phyloP scores from a whole-genome alignment of 2,888 invertebrate genomes.

The Germaria angustata region DNA sequence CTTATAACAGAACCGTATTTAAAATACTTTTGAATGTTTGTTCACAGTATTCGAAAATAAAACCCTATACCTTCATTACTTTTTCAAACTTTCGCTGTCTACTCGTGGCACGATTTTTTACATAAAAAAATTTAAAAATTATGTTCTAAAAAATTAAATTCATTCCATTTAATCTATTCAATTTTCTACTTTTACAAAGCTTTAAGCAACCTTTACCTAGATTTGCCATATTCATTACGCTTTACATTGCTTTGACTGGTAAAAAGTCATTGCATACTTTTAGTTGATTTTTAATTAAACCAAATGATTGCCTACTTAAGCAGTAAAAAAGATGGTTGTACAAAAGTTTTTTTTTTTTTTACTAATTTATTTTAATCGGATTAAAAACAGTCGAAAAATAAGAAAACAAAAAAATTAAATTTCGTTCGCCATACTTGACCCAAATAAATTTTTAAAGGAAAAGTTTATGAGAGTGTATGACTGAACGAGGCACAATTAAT shows the following conservation, averaged over 20 bases:
- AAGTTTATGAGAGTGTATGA: not conserved
- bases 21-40: too few relatives aligned
- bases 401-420: not conserved
- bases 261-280: slow-evolving; percentile 45
- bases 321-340: not conserved
- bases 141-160: not conserved
- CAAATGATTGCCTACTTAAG: slow-evolving; percentile 51
- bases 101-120: not conserved
- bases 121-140: not conserved
- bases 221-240: not conserved
- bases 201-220: slow-evolving; percentile 34
- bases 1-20: too few relatives aligned
- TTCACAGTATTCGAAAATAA: too few relatives aligned
- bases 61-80: too few relatives aligned
- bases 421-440: slow-evolving; percentile 49
- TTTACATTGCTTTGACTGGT: not conserved
- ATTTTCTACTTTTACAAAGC: not conserved
- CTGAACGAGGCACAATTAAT: slow-evolving; percentile 4
- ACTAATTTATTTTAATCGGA: slow-evolving; percentile 56
- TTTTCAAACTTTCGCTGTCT: not conserved
- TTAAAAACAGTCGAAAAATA: slow-evolving; percentile 32
- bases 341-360: slow-evolving; percentile 9
- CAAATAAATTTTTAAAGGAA: not conserved
- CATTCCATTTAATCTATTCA: not conserved
- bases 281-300: slow-evolving; percentile 52